Evolutionary conservation across 2,888 invertebrate genomes (phyloP).

Genomic region (Criorhina ranunculi): DNA sequence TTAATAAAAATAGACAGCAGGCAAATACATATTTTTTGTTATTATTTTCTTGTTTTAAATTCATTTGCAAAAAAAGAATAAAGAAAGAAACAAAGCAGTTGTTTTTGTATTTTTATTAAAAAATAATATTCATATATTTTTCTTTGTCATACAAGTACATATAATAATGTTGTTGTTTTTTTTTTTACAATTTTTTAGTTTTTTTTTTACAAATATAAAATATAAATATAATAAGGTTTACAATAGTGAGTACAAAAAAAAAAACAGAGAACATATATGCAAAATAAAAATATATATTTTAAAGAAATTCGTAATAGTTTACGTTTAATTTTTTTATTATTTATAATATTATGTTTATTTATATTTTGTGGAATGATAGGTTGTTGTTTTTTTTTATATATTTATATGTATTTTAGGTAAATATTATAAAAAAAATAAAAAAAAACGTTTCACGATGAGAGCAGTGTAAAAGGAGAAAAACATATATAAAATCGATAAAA

Average conservation of each 20-base stretch:
- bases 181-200: conserved; percentile 47
- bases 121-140: conserved; percentile 28
- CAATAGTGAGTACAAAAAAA: conserved; percentile 61
- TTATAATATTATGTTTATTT: conserved; percentile 50
- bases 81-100: conserved; percentile 44
- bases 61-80: conserved; percentile 42
- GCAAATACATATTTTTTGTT: conserved; percentile 69
- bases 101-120: conserved; percentile 20
- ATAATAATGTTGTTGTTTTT: no score
- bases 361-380: conserved; percentile 73
- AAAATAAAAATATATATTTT: conserved; percentile 49
- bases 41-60: conserved; percentile 35
- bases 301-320: conserved; percentile 72
- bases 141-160: conserved; percentile 4
- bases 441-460: conserved; percentile 58
- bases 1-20: conserved; percentile 74
- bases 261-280: conserved; percentile 60
- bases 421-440: conserved; percentile 44
- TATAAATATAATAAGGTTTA: conserved; percentile 67
- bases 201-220: conserved; percentile 68
- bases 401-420: conserved; percentile 56
- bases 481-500: no score
- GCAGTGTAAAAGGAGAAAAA: conserved; percentile 44
- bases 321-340: conserved; percentile 36
- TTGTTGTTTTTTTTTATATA: conserved; percentile 49